Percentiles rank a stretch among this genome's conserved stretches.
Conservation (phyloP, 2,888 invertebrate genomes). For the Phragmatobia fuliginosa region DNA sequence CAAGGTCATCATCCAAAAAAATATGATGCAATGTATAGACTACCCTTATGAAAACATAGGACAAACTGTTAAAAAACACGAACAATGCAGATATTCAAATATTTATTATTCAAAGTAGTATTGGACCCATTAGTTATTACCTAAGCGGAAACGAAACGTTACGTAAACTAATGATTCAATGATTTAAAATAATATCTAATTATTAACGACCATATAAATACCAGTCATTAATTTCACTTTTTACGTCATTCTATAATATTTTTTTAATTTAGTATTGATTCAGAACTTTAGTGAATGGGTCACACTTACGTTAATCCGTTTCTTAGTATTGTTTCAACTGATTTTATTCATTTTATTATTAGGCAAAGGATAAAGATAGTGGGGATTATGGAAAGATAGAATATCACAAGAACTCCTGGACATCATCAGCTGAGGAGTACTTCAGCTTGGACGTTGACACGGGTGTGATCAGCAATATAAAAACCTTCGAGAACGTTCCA, state of each 20-base stretch:
- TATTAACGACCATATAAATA: constrained; percentile 1
- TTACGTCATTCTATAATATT: not conserved
- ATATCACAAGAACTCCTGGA: constrained; percentile 87
- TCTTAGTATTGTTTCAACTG: not conserved
- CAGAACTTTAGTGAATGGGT: not conserved
- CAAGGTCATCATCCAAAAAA: no score
- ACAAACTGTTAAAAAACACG: no score
- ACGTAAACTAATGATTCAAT: not conserved
- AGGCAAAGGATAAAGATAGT: constrained; percentile 95
- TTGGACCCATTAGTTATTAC: not conserved
- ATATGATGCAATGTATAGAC: not conserved
- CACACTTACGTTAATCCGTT: not conserved
- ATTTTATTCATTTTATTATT: not conserved
- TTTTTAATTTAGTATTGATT: not conserved
- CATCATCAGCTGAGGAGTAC: constrained; percentile 86
- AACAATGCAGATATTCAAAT: no score
- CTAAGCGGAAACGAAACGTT: not conserved
- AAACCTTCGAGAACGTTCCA: constrained; percentile 90
- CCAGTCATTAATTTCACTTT: not conserved
- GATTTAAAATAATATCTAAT: not conserved
- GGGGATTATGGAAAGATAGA: constrained; percentile 93
- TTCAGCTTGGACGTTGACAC: constrained; percentile 91
- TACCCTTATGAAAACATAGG: not conserved
- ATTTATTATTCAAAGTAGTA: not conserved
- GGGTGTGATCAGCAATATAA: constrained; percentile 92